A percentile compares a stretch with the other conserved stretches of the same genome.
Conservation (phyloP, 2,888 invertebrate genomes). For the Cryptus viduatorius region DNA sequence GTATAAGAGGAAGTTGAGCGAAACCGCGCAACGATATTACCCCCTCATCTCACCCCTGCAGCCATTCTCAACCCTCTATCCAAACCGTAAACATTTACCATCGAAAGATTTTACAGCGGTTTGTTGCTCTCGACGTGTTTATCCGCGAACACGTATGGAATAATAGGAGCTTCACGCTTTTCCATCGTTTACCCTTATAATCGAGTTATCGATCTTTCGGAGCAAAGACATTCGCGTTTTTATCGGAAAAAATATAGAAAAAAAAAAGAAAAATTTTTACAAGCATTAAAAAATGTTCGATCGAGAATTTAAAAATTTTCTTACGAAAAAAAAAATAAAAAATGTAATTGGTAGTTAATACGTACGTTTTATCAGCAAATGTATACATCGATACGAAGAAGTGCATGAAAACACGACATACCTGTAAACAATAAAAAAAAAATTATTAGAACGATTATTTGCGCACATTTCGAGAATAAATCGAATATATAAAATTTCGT, state of each 20-base stretch:
- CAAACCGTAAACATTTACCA: constrained; percentile 46
- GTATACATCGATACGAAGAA: neutral
- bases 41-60: neutral
- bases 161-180: constrained; percentile 30
- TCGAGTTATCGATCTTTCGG: neutral
- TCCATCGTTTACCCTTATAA: neutral
- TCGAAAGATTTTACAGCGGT: constrained; percentile 43
- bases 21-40: constrained; percentile 17
- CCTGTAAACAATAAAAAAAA: constrained; percentile 31
- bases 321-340: no score
- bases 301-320: no score
- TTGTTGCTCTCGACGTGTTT: constrained; percentile 9
- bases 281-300: neutral
- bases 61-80: neutral
- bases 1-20: constrained; percentile 42
- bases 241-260: neutral
- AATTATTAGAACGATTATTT: constrained; percentile 14
- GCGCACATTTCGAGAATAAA: neutral
- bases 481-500: neutral
- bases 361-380: constrained; percentile 4
- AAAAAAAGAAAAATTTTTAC: neutral
- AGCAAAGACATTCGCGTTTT: neutral
- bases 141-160: constrained; percentile 27
- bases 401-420: constrained; percentile 21
- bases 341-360: neutral